A percentile compares a stretch with the other conserved stretches of the same genome.
These are phyloP conservation scores for Danaus melanippus DNA, from an alignment of 1,140 invertebrate genomes.

Conservation along the genomic window DNA sequence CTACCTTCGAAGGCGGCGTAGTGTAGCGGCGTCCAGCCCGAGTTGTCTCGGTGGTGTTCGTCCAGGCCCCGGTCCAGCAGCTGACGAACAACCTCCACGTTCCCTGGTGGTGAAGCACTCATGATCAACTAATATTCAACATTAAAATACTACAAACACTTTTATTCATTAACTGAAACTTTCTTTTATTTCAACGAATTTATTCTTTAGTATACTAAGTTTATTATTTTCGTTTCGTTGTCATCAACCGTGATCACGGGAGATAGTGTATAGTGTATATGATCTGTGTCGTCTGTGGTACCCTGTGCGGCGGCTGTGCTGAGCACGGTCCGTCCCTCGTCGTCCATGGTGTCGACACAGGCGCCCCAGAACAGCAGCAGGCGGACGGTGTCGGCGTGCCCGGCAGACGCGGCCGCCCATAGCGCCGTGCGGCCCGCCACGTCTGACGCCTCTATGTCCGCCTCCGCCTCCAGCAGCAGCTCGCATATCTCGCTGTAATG, in stretches of 20 bases:
- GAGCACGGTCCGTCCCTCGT: slow-evolving; percentile 90
- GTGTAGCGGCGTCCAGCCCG: slow-evolving; percentile 95
- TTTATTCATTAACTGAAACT: too few relatives aligned
- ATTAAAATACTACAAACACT: too few relatives aligned
- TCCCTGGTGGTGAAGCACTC: slow-evolving; percentile 46
- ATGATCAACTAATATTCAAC: background rate
- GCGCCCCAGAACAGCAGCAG: slow-evolving; percentile 67
- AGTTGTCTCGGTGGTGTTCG: slow-evolving; percentile 92
- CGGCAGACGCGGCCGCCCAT: slow-evolving; percentile 64
- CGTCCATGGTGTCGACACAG: slow-evolving; percentile 69
- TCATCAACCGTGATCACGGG: too few relatives aligned
- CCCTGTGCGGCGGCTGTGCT: slow-evolving; percentile 92
- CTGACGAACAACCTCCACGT: slow-evolving; percentile 88
- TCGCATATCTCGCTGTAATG: slow-evolving; percentile 59
- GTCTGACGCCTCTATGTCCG: slow-evolving; percentile 58
- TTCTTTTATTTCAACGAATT: too few relatives aligned
- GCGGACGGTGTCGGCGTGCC: slow-evolving; percentile 50
- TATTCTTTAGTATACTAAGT: too few relatives aligned
- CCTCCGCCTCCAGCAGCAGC: slow-evolving; percentile 59
- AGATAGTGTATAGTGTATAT: too few relatives aligned
- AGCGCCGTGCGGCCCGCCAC: slow-evolving; percentile 54
- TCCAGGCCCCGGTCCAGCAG: slow-evolving; percentile 91
- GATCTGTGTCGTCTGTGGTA: slow-evolving; percentile 17
- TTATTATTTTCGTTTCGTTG: too few relatives aligned
- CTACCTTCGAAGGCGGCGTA: slow-evolving; percentile 92